Conservation (phyloP, 2,888 invertebrate species). For the Tenodera sinensis region DNA sequence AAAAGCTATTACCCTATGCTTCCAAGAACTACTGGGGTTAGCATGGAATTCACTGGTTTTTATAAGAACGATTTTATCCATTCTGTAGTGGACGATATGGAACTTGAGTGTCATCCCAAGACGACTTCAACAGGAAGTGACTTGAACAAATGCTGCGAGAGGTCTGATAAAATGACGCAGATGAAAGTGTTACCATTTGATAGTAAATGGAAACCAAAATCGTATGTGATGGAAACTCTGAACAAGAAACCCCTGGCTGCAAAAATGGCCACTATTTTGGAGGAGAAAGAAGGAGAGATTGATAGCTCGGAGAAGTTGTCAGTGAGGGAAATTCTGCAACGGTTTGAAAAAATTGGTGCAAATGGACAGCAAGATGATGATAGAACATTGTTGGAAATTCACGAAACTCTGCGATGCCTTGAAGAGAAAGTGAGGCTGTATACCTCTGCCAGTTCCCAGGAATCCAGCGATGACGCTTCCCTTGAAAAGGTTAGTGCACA, state of each 20-base stretch:
- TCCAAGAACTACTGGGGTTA: not conserved
- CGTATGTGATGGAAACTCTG: not conserved
- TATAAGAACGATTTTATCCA: not conserved
- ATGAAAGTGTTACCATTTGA: not conserved
- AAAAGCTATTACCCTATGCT: not conserved
- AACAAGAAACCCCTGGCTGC: conserved; percentile 9
- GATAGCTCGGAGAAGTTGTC: conserved; percentile 57
- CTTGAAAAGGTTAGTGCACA: not conserved
- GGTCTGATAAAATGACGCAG: not conserved
- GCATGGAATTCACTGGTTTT: not conserved
- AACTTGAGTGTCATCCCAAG: not conserved
- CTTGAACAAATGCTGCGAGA: not conserved
- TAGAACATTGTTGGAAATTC: conserved; percentile 43
- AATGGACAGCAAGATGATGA: conserved; percentile 35
- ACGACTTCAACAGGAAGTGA: not conserved
- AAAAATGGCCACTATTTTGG: conserved; percentile 74
- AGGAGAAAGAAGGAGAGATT: conserved; percentile 62
- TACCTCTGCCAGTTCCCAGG: not conserved
- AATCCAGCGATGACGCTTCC: not conserved
- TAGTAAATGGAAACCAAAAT: conserved; percentile 4
- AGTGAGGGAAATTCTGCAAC: conserved; percentile 75
- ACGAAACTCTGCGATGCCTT: conserved; percentile 46
- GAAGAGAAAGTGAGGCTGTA: conserved; percentile 45
- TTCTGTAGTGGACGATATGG: not conserved
- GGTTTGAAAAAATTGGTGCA: conserved; percentile 66